Base-by-base conservation (phyloP, 2,888 invertebrate genomes). In the Hypercompe scribonia region DNA sequence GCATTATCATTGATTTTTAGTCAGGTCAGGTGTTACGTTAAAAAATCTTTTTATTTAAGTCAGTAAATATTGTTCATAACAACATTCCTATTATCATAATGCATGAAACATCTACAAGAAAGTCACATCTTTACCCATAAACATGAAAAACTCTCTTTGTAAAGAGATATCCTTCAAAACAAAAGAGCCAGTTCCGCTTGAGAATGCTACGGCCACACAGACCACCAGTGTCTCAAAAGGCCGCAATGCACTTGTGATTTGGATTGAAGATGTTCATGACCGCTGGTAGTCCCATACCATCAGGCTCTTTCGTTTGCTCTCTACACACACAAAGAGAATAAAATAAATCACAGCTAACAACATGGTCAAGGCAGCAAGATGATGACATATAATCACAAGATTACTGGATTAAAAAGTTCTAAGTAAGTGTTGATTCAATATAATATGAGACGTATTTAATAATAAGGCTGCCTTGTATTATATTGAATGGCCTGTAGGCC, bases 1-100 rank as follows among this genome's bases (percentile, higher is more conserved):
- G 81, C 84, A 84, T 87, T 89, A 89, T 86, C 86, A 86, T 85
- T 85, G 83, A 88, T 85, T 83, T 87, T 85, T 84, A 81, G 78
- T 83, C 50, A 11, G 39, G 8, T 39, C n/a, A n/a, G 5, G 24
- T n/a, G 2, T 54, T 3, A 46, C 24, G 8, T 24, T 21, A 1
- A 21, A 50, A 50, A 4, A 0, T 24, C 4, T 24, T 24, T 50
- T 24, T 50, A 11, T 39, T 54, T 24, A 24, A 50, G 0, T 5
- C 21, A 46, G 7, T 21, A 21, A 24, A 50, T 24, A 24, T 50
- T 50, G 28, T 24, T n/a, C n/a, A 58, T 58, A 8, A 50, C 24
- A 4, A n/a, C 11, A 54, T 54, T 11, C 11, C n/a, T 7, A 28
- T 58, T 13, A 58, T 13, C 28, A 58, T 58, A n/a, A 58, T 58